These are phyloP conservation scores for Plotosus lineatus DNA, from an alignment of 2,113 vertebrate genomes.

Conservation along the genomic window DNA sequence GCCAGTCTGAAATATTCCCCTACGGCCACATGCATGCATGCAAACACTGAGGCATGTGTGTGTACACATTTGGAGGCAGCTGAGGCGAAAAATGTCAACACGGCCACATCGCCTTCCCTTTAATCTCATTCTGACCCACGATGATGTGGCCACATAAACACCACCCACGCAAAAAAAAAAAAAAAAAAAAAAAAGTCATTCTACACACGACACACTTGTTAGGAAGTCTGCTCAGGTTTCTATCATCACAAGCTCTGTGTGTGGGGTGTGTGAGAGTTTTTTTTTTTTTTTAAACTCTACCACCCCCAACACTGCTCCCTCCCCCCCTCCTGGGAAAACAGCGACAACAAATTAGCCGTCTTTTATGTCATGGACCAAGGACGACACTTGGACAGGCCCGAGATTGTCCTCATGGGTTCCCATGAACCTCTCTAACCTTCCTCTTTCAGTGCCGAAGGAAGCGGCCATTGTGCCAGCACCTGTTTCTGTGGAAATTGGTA, in stretches of 20 bases:
- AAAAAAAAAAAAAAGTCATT: constrained; percentile 49
- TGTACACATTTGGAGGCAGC: constrained; percentile 23
- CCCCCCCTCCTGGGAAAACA: constrained; percentile 83
- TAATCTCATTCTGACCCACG: constrained; percentile 27
- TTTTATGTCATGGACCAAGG: constrained; percentile 75
- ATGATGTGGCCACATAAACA: constrained; percentile 36
- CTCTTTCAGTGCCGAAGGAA: constrained; percentile 78
- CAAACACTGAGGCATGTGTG: constrained; percentile 31
- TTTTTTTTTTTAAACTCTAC: constrained; percentile 65
- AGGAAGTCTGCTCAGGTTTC: constrained; percentile 57
- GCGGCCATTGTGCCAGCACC: constrained; percentile 83
- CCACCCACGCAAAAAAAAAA: constrained; percentile 36
- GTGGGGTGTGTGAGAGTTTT: constrained; percentile 44
- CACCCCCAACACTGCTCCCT: constrained; percentile 9
- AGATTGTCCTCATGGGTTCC: constrained; percentile 80
- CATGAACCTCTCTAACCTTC: constrained; percentile 82
- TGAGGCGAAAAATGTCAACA: constrained; percentile 21
- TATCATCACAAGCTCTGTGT: constrained; percentile 67
- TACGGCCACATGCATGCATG: constrained; percentile 26
- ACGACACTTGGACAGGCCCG: constrained; percentile 81
- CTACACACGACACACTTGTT: constrained; percentile 3
- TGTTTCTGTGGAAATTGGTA: constrained; percentile 85
- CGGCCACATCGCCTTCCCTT: constrained; percentile 17
- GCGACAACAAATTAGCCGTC: constrained; percentile 85
- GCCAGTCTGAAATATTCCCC: constrained; percentile 32